These are phyloP conservation scores for Drosophila setosimentum DNA, from an alignment of 2,888 invertebrate genomes.

Conservation along the genomic window DNA sequence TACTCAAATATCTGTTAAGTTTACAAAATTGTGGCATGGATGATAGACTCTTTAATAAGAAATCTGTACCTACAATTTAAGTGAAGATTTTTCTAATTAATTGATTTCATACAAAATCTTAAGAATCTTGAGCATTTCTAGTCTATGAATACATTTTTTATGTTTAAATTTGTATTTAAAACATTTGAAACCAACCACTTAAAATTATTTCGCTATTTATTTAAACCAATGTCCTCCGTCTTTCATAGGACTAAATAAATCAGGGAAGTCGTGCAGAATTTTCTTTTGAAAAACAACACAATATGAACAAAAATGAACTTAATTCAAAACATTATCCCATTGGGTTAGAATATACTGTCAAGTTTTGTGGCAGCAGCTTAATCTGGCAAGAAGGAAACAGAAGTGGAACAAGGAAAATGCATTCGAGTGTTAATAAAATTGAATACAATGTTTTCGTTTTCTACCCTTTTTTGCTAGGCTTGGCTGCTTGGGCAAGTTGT, in stretches of 20 bases:
- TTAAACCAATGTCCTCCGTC: conserved; percentile 20
- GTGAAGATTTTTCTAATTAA: not conserved
- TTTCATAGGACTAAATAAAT: conserved; percentile 31
- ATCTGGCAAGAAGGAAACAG: conserved; percentile 4
- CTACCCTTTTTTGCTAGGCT: conserved; percentile 25
- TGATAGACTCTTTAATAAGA: not conserved
- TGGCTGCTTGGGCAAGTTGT: conserved; percentile 21
- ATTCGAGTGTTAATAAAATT: conserved; percentile 66
- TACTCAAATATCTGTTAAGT: not conserved
- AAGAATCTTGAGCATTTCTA: no score
- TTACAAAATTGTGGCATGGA: not conserved
- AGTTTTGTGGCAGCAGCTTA: conserved; percentile 8
- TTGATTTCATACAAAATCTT: not conserved
- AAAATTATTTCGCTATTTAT: conserved; percentile 19
- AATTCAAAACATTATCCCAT: conserved; percentile 48
- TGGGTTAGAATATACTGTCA: conserved; percentile 13
- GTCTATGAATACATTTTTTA: not conserved
- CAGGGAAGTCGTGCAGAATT: conserved; percentile 55
- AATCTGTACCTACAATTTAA: not conserved
- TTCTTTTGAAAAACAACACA: conserved; percentile 40
- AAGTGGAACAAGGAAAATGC: conserved; percentile 47
- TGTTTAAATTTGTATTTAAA: conserved; percentile 2
- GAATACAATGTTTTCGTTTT: conserved; percentile 25
- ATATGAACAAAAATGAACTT: conserved; percentile 31
- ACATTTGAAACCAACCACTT: conserved; percentile 2